phyloP scores from a whole-genome alignment of 2,797 vertebrate genomes.

The Echeneis naucrates region DNA sequence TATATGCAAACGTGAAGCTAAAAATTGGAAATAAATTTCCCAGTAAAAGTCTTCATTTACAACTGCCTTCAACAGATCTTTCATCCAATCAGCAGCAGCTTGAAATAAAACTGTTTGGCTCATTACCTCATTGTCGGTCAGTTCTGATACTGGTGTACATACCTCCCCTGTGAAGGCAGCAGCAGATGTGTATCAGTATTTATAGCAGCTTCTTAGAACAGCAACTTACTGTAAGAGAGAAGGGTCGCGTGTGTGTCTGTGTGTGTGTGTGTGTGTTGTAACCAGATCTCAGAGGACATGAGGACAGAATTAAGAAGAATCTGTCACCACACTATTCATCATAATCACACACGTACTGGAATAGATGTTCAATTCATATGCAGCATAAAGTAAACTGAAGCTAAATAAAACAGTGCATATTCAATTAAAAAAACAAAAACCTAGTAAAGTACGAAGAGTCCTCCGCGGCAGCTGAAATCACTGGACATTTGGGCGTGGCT shows the following conservation, averaged over 20 bases:
- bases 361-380: slow-evolving; percentile 23
- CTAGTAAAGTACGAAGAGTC: background rate
- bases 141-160: slow-evolving; percentile 32
- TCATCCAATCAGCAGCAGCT: slow-evolving; percentile 20
- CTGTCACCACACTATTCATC: slow-evolving; percentile 63
- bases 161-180: slow-evolving; percentile 45
- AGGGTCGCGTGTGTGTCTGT: slow-evolving; percentile 44
- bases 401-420: background rate
- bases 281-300: slow-evolving; percentile 68
- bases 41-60: slow-evolving; percentile 28
- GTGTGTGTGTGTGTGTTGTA: slow-evolving; percentile 42
- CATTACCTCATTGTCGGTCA: slow-evolving; percentile 18
- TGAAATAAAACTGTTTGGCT: slow-evolving; percentile 44
- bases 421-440: background rate
- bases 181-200: slow-evolving; percentile 76
- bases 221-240: slow-evolving; percentile 79
- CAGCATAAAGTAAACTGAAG: slow-evolving; percentile 21
- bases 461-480: background rate
- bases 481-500: slow-evolving; percentile 12
- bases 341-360: slow-evolving; percentile 29
- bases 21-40: slow-evolving; percentile 1
- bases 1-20: too few species aligned
- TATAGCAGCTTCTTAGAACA: slow-evolving; percentile 82
- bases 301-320: slow-evolving; percentile 67
- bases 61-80: slow-evolving; percentile 12